Evolutionary conservation across 2,888 invertebrate species (phyloP).

Genomic region (Nineta flava): DNA sequence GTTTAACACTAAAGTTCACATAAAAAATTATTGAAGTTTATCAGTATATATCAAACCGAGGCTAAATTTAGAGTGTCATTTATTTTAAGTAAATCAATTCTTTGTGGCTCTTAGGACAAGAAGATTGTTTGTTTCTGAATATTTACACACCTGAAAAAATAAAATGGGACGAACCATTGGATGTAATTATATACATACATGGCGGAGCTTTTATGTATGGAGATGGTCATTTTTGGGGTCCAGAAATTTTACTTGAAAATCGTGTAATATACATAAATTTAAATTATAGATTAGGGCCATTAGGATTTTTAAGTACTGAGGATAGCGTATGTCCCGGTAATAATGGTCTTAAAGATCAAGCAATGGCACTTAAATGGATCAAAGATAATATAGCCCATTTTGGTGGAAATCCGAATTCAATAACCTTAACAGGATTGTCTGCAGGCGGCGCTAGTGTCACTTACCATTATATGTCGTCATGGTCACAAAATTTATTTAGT

Average conservation of each 20-base stretch:
- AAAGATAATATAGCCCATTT: constrained; percentile 22
- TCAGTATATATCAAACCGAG: too few species aligned
- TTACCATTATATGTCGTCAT: constrained; percentile 23
- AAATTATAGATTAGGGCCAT: constrained; percentile 8
- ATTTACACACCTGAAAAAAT: constrained; percentile 12
- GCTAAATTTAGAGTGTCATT: too few species aligned
- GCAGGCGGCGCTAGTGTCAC: constrained; percentile 25
- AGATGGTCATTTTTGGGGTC: constrained; percentile 16
- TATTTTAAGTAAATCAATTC: not conserved
- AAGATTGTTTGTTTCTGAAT: constrained; percentile 14
- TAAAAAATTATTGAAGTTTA: too few species aligned
- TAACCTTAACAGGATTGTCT: constrained; percentile 23
- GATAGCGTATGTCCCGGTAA: constrained; percentile 24
- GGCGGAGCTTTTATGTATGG: constrained; percentile 22
- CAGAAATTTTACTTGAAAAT: constrained; percentile 17
- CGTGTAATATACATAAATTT: constrained; percentile 17
- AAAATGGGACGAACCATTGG: constrained; percentile 13
- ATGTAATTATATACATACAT: constrained; percentile 23
- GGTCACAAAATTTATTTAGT: constrained; percentile 39
- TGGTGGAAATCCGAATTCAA: constrained; percentile 24
- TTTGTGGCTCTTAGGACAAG: constrained; percentile 9
- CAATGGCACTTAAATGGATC: constrained; percentile 22
- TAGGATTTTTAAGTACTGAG: constrained; percentile 24
- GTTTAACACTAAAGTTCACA: too few species aligned
- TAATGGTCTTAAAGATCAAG: constrained; percentile 25